Percentiles rank a stretch among this genome's conserved stretches.
phyloP scores from a whole-genome alignment of 2,888 invertebrate genomes.

The Chymomyza caudatula region DNA sequence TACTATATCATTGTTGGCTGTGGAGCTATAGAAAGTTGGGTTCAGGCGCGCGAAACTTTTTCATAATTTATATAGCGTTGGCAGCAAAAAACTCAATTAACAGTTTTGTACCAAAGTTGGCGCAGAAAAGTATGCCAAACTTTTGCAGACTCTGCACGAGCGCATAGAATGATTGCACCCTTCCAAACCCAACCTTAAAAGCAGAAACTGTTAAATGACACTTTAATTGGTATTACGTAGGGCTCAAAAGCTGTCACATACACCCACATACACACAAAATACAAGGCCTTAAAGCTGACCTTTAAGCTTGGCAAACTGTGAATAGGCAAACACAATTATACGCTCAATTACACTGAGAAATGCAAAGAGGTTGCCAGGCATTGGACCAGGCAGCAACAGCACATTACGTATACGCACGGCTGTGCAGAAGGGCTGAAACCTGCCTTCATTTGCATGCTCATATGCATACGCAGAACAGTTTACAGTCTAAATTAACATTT shows the following conservation, averaged over 20 bases:
- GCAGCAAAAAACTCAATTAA: slow-evolving; percentile 49
- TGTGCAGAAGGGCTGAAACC: neutral
- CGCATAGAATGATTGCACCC: neutral
- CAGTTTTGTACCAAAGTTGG: slow-evolving; percentile 26
- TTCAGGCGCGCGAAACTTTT: slow-evolving; percentile 27
- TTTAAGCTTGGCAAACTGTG: slow-evolving; percentile 37
- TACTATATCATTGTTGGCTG: slow-evolving; percentile 10
- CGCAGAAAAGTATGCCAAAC: neutral
- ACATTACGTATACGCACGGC: slow-evolving; percentile 24
- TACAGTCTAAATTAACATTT: neutral
- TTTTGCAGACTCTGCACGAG: neutral
- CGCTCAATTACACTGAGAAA: slow-evolving; percentile 40
- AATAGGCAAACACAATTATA: slow-evolving; percentile 43
- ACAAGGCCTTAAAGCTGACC: slow-evolving; percentile 35
- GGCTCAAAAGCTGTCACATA: neutral
- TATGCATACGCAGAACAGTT: neutral
- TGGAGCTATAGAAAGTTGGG: slow-evolving; percentile 18
- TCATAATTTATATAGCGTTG: slow-evolving; percentile 40
- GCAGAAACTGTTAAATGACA: slow-evolving; percentile 34
- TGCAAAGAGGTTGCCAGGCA: slow-evolving; percentile 1
- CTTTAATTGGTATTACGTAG: slow-evolving; percentile 33
- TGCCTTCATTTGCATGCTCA: neutral
- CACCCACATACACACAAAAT: neutral
- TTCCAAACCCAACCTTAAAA: neutral
- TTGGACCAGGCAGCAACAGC: neutral